Evolutionary conservation across 2,888 invertebrate genomes (phyloP), one percentile per base, ranked within the genome.

Genomic region (Orthosia gracilis): DNA sequence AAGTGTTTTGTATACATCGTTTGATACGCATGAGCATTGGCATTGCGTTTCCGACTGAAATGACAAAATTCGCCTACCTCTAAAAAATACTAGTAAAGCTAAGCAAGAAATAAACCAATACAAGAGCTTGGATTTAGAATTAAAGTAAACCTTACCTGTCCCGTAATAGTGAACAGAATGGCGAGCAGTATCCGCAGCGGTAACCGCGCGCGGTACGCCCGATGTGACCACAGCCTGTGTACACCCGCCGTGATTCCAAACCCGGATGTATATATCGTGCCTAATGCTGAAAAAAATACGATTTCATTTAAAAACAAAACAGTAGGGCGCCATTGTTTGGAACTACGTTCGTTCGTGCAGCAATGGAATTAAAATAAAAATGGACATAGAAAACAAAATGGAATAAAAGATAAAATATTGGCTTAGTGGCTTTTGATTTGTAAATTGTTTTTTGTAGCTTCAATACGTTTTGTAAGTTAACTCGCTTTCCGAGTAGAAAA

Each of bases 211-310:
- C 97, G 97, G 92, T 98, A 98, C 0, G 98, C 97, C 83, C 98
- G 97, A 90, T 98, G 98, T 0, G 98, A 98, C 98, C 98, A 98
- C 77, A 98, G 95, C 76, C 98, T 96, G 91, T 98, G 98, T 2
- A 97, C 98, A 65, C 98, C 98, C 11, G 98, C 98, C 18, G 98
- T 98, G 82, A 98, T 98, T 17, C 98, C 98, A 89, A 98, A 97
- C 26, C 98, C 98, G n/a, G 98, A 97, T n/a, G 97, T 96, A 94
- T 97, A 97, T 88, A 98, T 97, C 76, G 97, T 97, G 45, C 95
- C 89, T 68, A 96, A 88, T 4, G 87, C 96, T 96, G 93, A 18
- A 92, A 92, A n/a, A 71, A 73, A 83, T 62, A 85, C 0, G 7
- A 40, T 0, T 9, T 57, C 11, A 18, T 50, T 68, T 9, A 17